These are phyloP conservation scores for Pemphredon lugubris DNA, from an alignment of 2,888 invertebrate genomes.

Conservation along the genomic window DNA sequence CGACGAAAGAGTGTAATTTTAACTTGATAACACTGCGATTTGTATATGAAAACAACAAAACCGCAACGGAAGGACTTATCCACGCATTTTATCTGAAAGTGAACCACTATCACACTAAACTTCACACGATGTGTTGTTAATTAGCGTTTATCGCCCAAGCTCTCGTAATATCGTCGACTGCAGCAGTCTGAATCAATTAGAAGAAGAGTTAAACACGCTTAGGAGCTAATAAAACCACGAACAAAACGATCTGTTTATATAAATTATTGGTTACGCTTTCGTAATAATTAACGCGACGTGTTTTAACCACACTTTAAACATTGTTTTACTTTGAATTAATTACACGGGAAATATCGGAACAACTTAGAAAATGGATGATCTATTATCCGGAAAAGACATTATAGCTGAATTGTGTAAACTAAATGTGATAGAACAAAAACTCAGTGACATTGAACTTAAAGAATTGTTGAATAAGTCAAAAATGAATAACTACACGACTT, in stretches of 20 bases:
- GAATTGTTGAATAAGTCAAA: slow-evolving; percentile 67
- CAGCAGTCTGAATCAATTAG: slow-evolving; percentile 48
- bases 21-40: slow-evolving; percentile 13
- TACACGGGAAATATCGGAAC: background rate
- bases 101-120: slow-evolving; percentile 66
- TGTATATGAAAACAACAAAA: slow-evolving; percentile 61
- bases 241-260: background rate
- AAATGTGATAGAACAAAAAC: slow-evolving; percentile 55
- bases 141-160: slow-evolving; percentile 66
- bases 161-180: slow-evolving; percentile 48
- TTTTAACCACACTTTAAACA: background rate
- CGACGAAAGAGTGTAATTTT: slow-evolving; percentile 12
- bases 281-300: background rate
- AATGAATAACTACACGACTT: slow-evolving; percentile 72
- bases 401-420: slow-evolving; percentile 36
- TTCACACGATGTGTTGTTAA: slow-evolving; percentile 61
- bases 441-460: slow-evolving; percentile 68
- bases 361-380: slow-evolving; percentile 57
- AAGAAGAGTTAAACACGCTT: slow-evolving; percentile 19
- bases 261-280: background rate
- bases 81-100: slow-evolving; percentile 68
- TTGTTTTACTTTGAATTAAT: background rate
- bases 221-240: slow-evolving; percentile 1
- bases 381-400: slow-evolving; percentile 45
- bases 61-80: slow-evolving; percentile 75